A percentile compares a stretch with the other conserved stretches of the same genome.
phyloP scores from a whole-genome alignment of 1,140 invertebrate species.

The Apis dorsata region DNA sequence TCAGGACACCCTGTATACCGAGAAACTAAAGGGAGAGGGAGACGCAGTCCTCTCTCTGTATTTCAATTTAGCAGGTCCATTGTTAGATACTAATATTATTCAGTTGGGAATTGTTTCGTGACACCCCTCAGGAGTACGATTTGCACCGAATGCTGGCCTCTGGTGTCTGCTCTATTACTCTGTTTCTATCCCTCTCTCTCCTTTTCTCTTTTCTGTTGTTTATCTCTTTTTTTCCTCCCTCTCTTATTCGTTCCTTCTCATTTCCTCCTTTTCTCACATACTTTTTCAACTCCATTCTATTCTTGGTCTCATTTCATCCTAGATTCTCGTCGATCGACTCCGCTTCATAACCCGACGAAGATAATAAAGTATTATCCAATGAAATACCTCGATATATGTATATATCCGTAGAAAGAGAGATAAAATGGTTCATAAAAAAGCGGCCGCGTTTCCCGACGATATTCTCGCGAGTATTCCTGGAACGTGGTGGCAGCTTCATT shows the following conservation, averaged over 20 bases:
- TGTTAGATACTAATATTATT: constrained; percentile 79
- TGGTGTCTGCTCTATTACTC: constrained; percentile 59
- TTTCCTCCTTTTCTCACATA: neutral
- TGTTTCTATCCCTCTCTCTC: constrained; percentile 58
- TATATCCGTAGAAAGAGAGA: constrained; percentile 5
- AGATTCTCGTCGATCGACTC: constrained; percentile 1
- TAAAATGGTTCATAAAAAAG: constrained; percentile 46
- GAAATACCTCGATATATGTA: constrained; percentile 44
- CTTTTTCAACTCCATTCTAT: neutral
- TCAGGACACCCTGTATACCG: constrained; percentile 19
- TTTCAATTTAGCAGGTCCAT: constrained; percentile 78
- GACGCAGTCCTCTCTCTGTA: constrained; percentile 69
- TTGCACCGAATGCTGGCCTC: constrained; percentile 56
- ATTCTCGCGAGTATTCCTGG: constrained; percentile 21
- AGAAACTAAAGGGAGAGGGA: constrained; percentile 38
- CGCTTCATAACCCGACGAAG: constrained; percentile 20
- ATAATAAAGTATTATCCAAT: constrained; percentile 56
- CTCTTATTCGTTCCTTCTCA: neutral
- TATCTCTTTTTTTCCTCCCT: neutral
- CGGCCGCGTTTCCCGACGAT: constrained; percentile 40
- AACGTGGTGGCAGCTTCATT: constrained; percentile 21
- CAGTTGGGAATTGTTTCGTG: constrained; percentile 78
- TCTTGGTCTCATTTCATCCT: neutral
- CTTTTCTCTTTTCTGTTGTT: neutral
- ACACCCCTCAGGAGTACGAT: constrained; percentile 63